Conservation (phyloP, 2,113 vertebrate species). For the Neogale vison region DNA sequence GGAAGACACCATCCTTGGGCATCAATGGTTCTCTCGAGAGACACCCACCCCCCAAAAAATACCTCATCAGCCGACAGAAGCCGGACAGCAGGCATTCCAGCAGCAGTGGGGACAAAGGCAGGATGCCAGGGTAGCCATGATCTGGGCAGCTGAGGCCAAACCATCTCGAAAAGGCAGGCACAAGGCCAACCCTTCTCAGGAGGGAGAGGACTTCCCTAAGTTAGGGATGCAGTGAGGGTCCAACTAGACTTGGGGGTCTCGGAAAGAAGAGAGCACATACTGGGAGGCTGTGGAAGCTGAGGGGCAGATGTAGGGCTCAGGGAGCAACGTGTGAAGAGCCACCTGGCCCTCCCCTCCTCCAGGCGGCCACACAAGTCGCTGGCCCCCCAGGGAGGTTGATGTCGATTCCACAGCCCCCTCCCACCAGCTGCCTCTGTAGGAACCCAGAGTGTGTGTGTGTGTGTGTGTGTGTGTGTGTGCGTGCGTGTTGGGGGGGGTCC, state of each 20-base stretch:
- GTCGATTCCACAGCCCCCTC: background rate
- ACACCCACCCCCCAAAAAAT: background rate
- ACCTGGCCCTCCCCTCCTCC: background rate
- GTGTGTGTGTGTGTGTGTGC: no score
- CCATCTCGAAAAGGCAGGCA: background rate
- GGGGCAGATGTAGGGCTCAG: background rate
- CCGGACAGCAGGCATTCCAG: background rate
- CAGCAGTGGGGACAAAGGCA: background rate
- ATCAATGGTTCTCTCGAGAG: background rate
- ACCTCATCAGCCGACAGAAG: background rate
- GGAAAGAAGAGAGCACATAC: background rate
- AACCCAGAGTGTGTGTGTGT: no score
- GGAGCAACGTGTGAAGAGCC: background rate
- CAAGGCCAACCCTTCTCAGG: background rate
- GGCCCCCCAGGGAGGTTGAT: background rate
- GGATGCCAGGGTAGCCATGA: background rate
- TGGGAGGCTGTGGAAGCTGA: background rate
- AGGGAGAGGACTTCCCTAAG: background rate
- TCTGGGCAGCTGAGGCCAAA: background rate
- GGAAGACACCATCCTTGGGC: background rate
- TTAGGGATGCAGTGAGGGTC: background rate
- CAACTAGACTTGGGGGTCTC: rapidly evolving
- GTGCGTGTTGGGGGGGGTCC: no score
- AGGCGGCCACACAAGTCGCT: background rate
- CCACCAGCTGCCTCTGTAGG: background rate